These are phyloP conservation scores for Andinoacara biseriatus DNA, from an alignment of 2,113 vertebrate species.

Conservation along the genomic window DNA sequence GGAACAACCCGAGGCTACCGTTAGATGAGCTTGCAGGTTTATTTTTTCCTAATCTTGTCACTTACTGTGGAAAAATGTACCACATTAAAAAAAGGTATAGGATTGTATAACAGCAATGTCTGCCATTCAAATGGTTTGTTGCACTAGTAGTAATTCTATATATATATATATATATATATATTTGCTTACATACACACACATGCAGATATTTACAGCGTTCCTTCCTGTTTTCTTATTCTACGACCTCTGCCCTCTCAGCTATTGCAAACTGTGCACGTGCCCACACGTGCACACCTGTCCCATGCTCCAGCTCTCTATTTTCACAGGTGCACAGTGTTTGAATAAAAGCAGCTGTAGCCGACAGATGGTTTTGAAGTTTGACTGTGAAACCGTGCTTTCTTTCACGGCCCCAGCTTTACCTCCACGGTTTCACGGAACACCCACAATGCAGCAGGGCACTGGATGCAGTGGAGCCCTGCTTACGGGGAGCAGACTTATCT, in stretches of 20 bases:
- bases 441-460: constrained; percentile 48
- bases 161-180: no score
- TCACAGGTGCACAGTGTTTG: constrained; percentile 19
- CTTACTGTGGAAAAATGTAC: neutral
- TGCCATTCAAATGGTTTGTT: neutral
- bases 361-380: constrained; percentile 44
- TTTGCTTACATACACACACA: neutral
- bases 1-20: neutral
- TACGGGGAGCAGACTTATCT: constrained; percentile 20
- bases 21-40: neutral
- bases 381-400: constrained; percentile 36
- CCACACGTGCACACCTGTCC: neutral
- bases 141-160: neutral
- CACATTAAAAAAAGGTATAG: neutral
- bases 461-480: neutral
- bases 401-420: constrained; percentile 21
- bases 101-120: neutral
- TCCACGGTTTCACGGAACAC: constrained; percentile 43
- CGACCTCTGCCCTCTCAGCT: constrained; percentile 2
- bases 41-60: neutral
- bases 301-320: constrained; percentile 4
- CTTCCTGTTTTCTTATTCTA: neutral
- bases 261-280: neutral
- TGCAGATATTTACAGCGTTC: neutral
- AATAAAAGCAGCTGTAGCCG: constrained; percentile 46